These are phyloP conservation scores for Apis laboriosa DNA, from an alignment of 1,140 invertebrate genomes.

Conservation along the genomic window DNA sequence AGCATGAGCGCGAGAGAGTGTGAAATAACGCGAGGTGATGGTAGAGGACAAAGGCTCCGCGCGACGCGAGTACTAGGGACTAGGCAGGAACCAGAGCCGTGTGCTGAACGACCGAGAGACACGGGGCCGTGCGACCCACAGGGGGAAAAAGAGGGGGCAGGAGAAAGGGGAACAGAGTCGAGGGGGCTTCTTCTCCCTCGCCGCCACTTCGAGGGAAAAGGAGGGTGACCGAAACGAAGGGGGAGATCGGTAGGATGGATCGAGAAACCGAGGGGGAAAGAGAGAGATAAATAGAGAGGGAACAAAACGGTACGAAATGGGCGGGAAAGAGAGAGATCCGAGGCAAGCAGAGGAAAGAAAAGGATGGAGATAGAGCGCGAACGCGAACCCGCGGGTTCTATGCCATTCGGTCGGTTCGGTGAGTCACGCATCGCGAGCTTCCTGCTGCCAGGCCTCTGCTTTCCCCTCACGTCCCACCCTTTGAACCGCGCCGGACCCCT, in stretches of 20 bases:
- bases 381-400: slow-evolving; percentile 70
- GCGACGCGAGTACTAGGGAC: slow-evolving; percentile 71
- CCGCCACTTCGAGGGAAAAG: slow-evolving; percentile 13
- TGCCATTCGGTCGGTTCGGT: slow-evolving; percentile 72
- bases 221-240: slow-evolving; percentile 48
- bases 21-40: slow-evolving; percentile 79
- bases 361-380: slow-evolving; percentile 56
- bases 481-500: slow-evolving; percentile 30
- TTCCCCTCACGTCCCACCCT: slow-evolving; percentile 30
- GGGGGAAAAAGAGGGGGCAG: neutral
- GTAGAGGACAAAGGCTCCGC: slow-evolving; percentile 76
- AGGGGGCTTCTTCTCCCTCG: slow-evolving; percentile 62
- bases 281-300: slow-evolving; percentile 24
- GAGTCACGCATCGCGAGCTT: slow-evolving; percentile 80
- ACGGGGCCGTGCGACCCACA: slow-evolving; percentile 23
- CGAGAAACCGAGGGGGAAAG: neutral
- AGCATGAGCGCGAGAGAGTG: slow-evolving; percentile 67
- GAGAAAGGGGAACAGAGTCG: slow-evolving; percentile 45
- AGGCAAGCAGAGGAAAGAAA: neutral
- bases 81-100: slow-evolving; percentile 62
- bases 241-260: slow-evolving; percentile 46
- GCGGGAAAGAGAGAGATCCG: neutral
- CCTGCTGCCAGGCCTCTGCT: slow-evolving; percentile 70
- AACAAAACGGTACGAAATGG: slow-evolving; percentile 16
- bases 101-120: slow-evolving; percentile 33